Base-by-base conservation (phyloP, 2,113 vertebrate species). In the Hippocampus abdominalis region DNA sequence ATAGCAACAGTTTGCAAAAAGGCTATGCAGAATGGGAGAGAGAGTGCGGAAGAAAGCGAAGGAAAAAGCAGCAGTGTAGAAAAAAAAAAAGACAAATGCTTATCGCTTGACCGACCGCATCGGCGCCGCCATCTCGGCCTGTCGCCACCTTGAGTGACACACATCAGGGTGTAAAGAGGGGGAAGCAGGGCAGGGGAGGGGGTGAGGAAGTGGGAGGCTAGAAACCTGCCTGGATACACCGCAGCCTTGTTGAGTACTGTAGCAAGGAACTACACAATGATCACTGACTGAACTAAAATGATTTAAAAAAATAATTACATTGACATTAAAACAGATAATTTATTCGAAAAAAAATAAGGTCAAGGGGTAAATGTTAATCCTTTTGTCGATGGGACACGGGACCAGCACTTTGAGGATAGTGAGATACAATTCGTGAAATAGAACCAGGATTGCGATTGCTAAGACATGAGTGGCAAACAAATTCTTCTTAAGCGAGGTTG, bases 121-220 rank as follows among this genome's bases (percentile, higher is more conserved):
- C 70, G n/a, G 77, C 82, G 80, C 71, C 65, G 16, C 72, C 82
- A 79, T 85, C 73, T 68, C 71, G 29, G 73, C 84, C 78, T 84
- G 78, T 88, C 84, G 77, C 72, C 87, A 83, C 81, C 74, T 73
- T 81, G 79, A 88, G 85, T 80, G 85, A 86, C 85, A 86, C 76
- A 54, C 81, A 81, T 86, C 80, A 16, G 76, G 74, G 83, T 74
- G 79, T 36, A 36, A 36, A 36, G 78, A 20, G 81, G 67, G 62
- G 62, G 74, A 27, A 12, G 21, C 75, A 75, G 83, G 70, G 78
- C 81, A 72, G 81, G 81, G 81, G 67, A 66, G 60, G 74, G 78
- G 72, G 70, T 71, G 67, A 79, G 64, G 77, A 76, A 44, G 78
- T 79, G 75, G 70, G 79, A 78, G 74, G 59, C 60, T 73, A 70